phyloP scores from a whole-genome alignment of 2,888 invertebrate species.

The Sinelater perroti region DNA sequence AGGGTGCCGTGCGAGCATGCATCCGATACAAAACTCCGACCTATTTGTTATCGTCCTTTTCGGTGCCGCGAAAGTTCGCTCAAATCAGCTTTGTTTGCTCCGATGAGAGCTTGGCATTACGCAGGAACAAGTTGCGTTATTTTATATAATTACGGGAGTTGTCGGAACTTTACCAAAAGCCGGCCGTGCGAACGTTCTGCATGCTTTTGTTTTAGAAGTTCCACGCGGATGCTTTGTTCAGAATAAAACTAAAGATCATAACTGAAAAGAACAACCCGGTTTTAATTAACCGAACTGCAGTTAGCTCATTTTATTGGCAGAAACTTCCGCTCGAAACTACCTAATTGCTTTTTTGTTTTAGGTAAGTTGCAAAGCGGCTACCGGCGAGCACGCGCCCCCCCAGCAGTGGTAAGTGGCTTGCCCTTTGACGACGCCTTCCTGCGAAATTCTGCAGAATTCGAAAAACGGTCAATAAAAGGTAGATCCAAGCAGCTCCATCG shows the following conservation, averaged over 20 bases:
- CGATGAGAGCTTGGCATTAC: constrained; percentile 9
- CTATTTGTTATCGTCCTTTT: constrained; percentile 8
- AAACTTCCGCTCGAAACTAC: not conserved
- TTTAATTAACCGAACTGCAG: not conserved
- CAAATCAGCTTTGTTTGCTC: not conserved
- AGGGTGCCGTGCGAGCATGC: constrained; percentile 1
- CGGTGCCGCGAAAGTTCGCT: not conserved
- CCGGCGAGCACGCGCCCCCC: too few species aligned
- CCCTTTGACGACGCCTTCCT: too few species aligned
- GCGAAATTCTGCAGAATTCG: too few species aligned
- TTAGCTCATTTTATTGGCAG: not conserved
- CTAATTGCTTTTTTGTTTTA: not conserved
- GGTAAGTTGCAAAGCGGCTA: too few species aligned
- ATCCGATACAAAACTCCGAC: constrained; percentile 10
- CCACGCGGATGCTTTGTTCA: not conserved
- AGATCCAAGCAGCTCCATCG: too few species aligned
- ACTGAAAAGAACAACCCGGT: not conserved
- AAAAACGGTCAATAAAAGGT: too few species aligned
- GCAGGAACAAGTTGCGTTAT: constrained; percentile 9
- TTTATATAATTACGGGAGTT: constrained; percentile 9
- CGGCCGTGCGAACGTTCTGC: not conserved
- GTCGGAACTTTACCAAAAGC: not conserved
- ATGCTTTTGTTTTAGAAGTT: constrained; percentile 2
- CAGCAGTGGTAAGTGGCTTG: too few species aligned
- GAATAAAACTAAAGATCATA: constrained; percentile 3